Evolutionary conservation across 2,113 vertebrate species (phyloP), one percentile per base, ranked within the genome.

Genomic region (Rhombomys opimus): DNA sequence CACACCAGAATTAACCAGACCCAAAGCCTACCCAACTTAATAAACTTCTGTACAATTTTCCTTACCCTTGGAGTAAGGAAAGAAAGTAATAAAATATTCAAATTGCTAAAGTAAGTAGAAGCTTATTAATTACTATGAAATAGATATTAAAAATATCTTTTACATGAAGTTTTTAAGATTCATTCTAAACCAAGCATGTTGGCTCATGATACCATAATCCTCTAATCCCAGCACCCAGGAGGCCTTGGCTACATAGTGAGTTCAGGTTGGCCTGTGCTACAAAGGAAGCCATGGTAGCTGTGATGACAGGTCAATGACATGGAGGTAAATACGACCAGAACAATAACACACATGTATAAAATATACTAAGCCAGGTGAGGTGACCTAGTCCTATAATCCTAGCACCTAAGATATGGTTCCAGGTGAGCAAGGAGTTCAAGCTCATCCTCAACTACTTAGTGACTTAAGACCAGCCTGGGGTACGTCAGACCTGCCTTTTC

Each of bases 91-190:
- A 41, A 90, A 84, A 72, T n/a, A 92, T 57, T 76, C 3, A 75
- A 54, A 73, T 46, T 50, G 65, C 35, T 57, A 89, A 1, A 27
- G n/a, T 75, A 76, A 50, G 46, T 20, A 80, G 50, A 52, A 41
- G 57, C 11, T 38, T 54, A 27, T 35, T 88, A 38, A 91, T 63
- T 52, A 80, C 32, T 65, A n/a, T 86, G 38, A 90, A 85, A 54
- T 13, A 78, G 50, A 91, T 73, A 82, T 61, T 81, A 91, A 92
- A 96, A 96, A 76, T 41, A 90, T 14, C 15, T 14, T 68, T 63
- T 27, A 70, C 15, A 41, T n/a, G 72, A 94, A 95, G 68, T 41
- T 68, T 92, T 84, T 35, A 95, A 87, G 86, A 65, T 30, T 76
- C 38, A 93, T 75, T 85, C 57, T 86, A 50, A 86, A 50, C 27